phyloP scores from a whole-genome alignment of 2,113 vertebrate species.

The Malaclemys terrapin region DNA sequence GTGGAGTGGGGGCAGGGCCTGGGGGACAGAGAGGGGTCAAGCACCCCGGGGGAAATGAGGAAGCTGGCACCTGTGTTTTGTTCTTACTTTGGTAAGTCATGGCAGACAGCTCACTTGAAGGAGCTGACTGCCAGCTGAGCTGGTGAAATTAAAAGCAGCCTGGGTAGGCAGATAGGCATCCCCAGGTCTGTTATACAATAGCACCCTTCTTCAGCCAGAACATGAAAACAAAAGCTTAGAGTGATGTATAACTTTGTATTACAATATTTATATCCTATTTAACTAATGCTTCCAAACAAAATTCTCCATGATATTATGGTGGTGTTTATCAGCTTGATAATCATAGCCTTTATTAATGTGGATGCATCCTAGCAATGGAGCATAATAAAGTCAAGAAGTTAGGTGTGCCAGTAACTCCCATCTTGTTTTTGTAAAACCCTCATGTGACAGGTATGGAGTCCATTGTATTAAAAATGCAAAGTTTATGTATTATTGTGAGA shows the following conservation, averaged over 20 bases:
- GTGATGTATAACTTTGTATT: background rate
- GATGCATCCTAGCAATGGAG: background rate
- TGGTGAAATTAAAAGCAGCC: background rate
- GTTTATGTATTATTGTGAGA: background rate
- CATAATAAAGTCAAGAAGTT: constrained; percentile 31
- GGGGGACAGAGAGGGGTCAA: too few relatives aligned
- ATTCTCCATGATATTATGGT: background rate
- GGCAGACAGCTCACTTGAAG: background rate
- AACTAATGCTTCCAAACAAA: background rate
- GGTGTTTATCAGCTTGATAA: background rate
- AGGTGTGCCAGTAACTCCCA: constrained; percentile 12
- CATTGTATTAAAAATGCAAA: background rate
- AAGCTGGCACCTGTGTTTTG: too few relatives aligned
- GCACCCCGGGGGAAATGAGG: too few relatives aligned
- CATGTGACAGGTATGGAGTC: background rate
- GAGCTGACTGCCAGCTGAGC: background rate
- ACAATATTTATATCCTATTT: background rate
- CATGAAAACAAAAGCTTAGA: background rate
- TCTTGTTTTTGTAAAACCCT: constrained; percentile 12
- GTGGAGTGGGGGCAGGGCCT: too few relatives aligned
- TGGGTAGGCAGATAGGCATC: background rate
- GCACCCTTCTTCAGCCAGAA: background rate
- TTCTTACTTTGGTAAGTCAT: background rate
- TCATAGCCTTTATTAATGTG: background rate
- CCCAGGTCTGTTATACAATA: background rate